Evolutionary conservation across 2,888 invertebrate species (phyloP).

Genomic region (Hyppa rectilinea): DNA sequence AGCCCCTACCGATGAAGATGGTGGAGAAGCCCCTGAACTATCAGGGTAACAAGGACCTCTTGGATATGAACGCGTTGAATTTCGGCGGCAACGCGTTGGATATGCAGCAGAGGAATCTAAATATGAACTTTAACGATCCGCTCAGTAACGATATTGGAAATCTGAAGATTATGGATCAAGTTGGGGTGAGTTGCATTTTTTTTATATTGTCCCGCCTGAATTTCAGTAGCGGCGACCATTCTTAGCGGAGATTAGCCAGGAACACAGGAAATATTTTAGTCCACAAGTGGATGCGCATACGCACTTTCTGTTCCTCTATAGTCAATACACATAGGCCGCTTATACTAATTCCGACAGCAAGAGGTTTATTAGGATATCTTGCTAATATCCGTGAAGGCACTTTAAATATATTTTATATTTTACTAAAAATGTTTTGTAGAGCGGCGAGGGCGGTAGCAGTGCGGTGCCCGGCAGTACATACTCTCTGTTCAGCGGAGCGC

Average conservation of each 20-base stretch:
- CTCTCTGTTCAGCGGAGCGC: slow-evolving; percentile 90
- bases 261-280: neutral
- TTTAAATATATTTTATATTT: neutral
- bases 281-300: neutral
- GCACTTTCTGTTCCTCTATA: neutral
- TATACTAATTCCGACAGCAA: neutral
- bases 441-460: slow-evolving; percentile 50
- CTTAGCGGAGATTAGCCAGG: neutral
- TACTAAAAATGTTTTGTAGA: slow-evolving; percentile 20
- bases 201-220: neutral
- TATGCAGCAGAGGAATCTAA: slow-evolving; percentile 75
- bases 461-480: slow-evolving; percentile 83
- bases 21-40: slow-evolving; percentile 74
- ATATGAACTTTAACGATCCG: slow-evolving; percentile 74
- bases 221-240: no score
- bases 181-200: slow-evolving; percentile 71
- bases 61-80: slow-evolving; percentile 73
- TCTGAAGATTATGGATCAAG: slow-evolving; percentile 74
- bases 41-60: slow-evolving; percentile 73
- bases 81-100: slow-evolving; percentile 76
- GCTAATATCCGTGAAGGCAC: neutral
- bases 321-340: neutral
- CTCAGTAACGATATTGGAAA: slow-evolving; percentile 68
- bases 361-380: neutral
- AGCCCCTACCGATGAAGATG: slow-evolving; percentile 77